Evolutionary conservation across 1,140 invertebrate species (phyloP).

Genomic region (Adoxophyes honmai): DNA sequence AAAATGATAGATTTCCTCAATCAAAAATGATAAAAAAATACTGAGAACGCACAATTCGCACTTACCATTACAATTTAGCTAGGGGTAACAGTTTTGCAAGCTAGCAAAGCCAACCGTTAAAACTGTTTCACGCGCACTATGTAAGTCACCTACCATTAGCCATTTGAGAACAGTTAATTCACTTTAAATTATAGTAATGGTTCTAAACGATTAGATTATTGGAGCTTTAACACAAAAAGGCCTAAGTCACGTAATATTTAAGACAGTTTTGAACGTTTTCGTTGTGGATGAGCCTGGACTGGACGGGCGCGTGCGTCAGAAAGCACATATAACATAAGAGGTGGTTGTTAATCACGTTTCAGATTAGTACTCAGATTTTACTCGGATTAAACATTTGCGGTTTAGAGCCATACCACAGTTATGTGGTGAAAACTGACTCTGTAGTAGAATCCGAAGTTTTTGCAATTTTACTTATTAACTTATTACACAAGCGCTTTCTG

Average conservation of each 20-base stretch:
- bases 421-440: neutral
- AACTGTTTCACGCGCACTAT: neutral
- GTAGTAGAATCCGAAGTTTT: neutral
- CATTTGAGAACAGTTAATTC: slow-evolving; percentile 3
- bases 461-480: too few species aligned
- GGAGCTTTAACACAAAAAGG: neutral
- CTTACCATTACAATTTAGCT: too few species aligned
- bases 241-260: neutral
- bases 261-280: neutral
- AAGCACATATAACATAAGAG: neutral
- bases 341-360: neutral
- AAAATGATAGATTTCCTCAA: too few species aligned
- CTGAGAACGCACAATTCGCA: too few species aligned
- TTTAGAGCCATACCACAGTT: slow-evolving; percentile 2
- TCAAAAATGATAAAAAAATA: too few species aligned
- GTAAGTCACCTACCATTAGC: slow-evolving; percentile 7
- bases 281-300: neutral
- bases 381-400: slow-evolving; percentile 4
- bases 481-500: too few species aligned
- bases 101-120: slow-evolving; percentile 5
- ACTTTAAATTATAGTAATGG: slow-evolving; percentile 13
- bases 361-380: slow-evolving; percentile 12
- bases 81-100: too few species aligned
- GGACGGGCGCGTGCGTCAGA: neutral
- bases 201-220: slow-evolving; percentile 10